phyloP scores from a whole-genome alignment of 2,113 vertebrate species.

The Python bivittatus region DNA sequence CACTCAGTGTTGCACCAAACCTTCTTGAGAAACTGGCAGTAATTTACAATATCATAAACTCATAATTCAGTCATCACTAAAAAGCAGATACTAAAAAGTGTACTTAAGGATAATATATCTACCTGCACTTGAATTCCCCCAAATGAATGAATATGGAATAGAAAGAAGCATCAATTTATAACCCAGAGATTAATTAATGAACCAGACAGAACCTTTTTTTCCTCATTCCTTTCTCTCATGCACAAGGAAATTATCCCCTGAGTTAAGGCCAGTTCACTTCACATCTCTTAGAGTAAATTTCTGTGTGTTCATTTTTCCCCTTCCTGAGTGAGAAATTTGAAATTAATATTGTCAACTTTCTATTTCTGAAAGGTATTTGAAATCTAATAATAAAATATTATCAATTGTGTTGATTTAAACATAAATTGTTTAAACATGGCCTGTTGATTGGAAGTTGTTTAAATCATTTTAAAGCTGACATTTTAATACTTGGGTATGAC shows the following conservation, averaged over 20 bases:
- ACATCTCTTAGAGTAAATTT: neutral
- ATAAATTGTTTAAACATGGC: neutral
- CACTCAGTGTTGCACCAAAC: conserved; percentile 93
- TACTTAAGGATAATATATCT: neutral
- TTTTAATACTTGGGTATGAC: neutral
- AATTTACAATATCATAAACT: neutral
- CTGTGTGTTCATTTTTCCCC: neutral
- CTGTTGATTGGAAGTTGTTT: neutral
- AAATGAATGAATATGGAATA: neutral
- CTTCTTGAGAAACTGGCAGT: conserved; percentile 28
- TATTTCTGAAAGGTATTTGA: neutral
- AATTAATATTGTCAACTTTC: neutral
- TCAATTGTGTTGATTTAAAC: neutral
- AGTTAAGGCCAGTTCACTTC: neutral
- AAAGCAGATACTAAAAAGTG: neutral
- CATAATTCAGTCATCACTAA: neutral
- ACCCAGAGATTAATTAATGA: neutral
- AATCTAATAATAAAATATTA: neutral
- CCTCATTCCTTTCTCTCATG: neutral
- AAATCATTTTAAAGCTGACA: neutral
- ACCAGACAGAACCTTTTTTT: neutral
- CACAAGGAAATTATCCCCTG: neutral
- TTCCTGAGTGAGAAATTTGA: neutral
- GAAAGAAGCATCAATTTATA: neutral
- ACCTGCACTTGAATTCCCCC: neutral